phyloP scores from a whole-genome alignment of 1,140 invertebrate genomes.

The Saccostrea glomerata region DNA sequence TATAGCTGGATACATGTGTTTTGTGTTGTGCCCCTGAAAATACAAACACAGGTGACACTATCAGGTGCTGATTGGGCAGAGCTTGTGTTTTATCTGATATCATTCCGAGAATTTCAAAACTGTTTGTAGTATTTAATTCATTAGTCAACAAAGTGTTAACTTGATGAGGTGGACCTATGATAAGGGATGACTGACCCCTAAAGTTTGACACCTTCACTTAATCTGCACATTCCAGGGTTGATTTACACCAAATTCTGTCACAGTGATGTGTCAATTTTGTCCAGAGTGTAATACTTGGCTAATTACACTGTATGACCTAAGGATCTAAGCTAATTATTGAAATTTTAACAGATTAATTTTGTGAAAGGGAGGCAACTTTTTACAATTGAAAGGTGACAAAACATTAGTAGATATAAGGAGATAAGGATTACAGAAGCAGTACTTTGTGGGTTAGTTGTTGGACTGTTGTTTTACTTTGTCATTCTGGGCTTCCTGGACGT shows the following conservation, averaged over 20 bases:
- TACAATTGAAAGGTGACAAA: slow-evolving; percentile 13
- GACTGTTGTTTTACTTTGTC: neutral
- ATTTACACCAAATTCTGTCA: neutral
- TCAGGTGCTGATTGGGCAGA: slow-evolving; percentile 26
- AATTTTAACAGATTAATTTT: slow-evolving; percentile 32
- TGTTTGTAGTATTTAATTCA: slow-evolving; percentile 34
- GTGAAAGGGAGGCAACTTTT: slow-evolving; percentile 7
- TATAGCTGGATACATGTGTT: slow-evolving; percentile 12
- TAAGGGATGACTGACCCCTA: slow-evolving; percentile 29
- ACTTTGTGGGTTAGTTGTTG: slow-evolving; percentile 17
- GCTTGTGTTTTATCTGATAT: slow-evolving; percentile 14
- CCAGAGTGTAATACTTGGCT: neutral
- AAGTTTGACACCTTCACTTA: slow-evolving; percentile 31
- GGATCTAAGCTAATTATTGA: neutral
- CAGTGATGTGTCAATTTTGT: slow-evolving; percentile 5
- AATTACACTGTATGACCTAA: slow-evolving; percentile 26
- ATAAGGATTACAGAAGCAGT: slow-evolving; percentile 6
- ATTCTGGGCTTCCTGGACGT: neutral
- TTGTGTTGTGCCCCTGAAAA: slow-evolving; percentile 10
- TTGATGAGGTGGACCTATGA: slow-evolving; percentile 13
- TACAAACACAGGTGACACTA: slow-evolving; percentile 28
- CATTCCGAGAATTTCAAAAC: slow-evolving; percentile 28
- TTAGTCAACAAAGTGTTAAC: slow-evolving; percentile 28
- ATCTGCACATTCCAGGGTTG: slow-evolving; percentile 5
- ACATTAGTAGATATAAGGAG: slow-evolving; percentile 23